Evolutionary conservation across 2,113 vertebrate genomes (phyloP).

Genomic region (Pseudolaguvia tuberculata): DNA sequence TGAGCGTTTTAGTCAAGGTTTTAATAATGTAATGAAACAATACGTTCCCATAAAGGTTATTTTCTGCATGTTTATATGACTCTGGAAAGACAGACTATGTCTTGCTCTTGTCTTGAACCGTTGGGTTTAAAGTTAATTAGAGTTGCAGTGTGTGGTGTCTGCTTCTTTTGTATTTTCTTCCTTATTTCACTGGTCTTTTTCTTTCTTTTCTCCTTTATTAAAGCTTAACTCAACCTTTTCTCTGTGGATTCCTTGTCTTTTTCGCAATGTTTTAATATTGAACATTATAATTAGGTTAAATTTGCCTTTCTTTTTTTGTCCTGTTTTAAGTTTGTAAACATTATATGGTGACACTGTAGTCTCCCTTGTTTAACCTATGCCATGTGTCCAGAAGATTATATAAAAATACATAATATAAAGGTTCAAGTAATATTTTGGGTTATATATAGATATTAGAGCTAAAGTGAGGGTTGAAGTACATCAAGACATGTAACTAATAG

Average conservation of each 20-base stretch:
- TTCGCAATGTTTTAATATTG: background rate
- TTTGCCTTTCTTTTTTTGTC: too few species aligned
- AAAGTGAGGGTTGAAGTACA: background rate
- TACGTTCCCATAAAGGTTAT: slow-evolving; percentile 2
- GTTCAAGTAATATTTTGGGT: background rate
- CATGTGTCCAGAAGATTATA: background rate
- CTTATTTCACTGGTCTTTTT: background rate
- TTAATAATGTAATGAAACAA: slow-evolving; percentile 13
- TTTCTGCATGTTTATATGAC: slow-evolving; percentile 5
- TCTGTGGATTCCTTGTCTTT: slow-evolving; percentile 23
- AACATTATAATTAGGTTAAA: too few species aligned
- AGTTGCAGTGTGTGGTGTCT: background rate
- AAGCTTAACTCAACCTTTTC: slow-evolving; percentile 9
- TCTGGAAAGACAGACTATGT: background rate
- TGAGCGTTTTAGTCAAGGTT: background rate
- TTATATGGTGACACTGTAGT: background rate
- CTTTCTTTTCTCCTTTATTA: slow-evolving; percentile 32
- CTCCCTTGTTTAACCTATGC: background rate
- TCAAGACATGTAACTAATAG: background rate
- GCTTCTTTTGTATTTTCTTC: background rate
- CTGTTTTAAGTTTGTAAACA: background rate
- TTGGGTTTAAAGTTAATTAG: background rate
- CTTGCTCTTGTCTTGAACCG: background rate
- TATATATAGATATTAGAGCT: background rate
- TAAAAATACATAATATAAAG: background rate